phyloP scores from a whole-genome alignment of 2,113 vertebrate genomes.

The Fregetta grallaria region DNA sequence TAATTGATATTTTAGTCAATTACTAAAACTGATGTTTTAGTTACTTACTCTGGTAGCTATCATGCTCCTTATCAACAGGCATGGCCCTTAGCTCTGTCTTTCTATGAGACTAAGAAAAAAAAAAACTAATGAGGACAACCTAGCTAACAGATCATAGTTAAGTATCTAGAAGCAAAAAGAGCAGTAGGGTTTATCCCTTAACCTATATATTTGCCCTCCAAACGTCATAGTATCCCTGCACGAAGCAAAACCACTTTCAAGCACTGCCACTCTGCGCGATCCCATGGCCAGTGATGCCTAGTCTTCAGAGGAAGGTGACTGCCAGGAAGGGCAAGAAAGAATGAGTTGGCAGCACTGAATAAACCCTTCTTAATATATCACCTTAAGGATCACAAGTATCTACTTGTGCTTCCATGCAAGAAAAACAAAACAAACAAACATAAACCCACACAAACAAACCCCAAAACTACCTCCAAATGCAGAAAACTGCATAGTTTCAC shows the following conservation, averaged over 20 bases:
- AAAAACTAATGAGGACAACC: background rate
- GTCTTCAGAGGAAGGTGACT: background rate
- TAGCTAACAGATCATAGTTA: background rate
- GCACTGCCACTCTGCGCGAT: background rate
- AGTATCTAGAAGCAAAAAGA: background rate
- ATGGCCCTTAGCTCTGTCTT: background rate
- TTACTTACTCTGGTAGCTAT: background rate
- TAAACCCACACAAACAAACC: background rate
- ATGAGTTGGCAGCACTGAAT: background rate
- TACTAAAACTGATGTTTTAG: background rate
- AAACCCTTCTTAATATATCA: background rate
- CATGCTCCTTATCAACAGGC: background rate
- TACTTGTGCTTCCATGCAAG: background rate
- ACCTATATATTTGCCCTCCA: background rate
- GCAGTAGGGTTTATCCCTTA: background rate
- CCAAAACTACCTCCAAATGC: background rate
- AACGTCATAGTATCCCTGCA: background rate
- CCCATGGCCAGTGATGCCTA: rapidly evolving
- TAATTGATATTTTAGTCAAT: background rate
- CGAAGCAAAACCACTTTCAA: background rate
- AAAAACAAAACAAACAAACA: background rate
- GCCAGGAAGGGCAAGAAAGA: background rate
- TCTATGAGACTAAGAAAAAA: rapidly evolving
- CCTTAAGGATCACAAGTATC: background rate
- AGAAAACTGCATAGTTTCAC: background rate